Percentiles rank a stretch among this genome's conserved stretches.
Evolutionary conservation across 2,797 vertebrate species (phyloP).

Genomic region (Cebuella pygmaea): DNA sequence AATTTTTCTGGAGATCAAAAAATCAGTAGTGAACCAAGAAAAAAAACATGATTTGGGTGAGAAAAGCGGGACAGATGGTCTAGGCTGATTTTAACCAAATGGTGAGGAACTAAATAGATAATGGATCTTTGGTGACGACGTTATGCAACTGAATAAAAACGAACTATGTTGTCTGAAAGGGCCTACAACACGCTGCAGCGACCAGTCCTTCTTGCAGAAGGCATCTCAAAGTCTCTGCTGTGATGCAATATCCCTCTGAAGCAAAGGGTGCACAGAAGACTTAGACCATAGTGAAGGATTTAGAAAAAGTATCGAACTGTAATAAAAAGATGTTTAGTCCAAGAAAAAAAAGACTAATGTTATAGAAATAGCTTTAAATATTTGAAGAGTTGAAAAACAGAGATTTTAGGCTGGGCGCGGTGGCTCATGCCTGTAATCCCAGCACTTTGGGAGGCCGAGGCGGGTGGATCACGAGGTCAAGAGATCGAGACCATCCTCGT

Average conservation of each 20-base stretch:
- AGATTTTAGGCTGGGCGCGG: background rate
- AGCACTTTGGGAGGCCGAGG: too few species aligned
- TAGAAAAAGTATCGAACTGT: constrained; percentile 19
- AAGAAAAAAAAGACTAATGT: background rate
- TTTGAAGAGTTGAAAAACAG: background rate
- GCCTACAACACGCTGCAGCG: background rate
- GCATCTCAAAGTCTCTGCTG: background rate
- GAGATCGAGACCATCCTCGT: too few species aligned
- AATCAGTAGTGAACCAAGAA: constrained; percentile 24
- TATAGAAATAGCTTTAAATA: background rate
- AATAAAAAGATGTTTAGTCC: background rate
- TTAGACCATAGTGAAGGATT: background rate
- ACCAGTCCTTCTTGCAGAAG: background rate
- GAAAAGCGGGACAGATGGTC: constrained; percentile 18
- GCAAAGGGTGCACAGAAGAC: background rate
- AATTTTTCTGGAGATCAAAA: constrained; percentile 32
- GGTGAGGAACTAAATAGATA: background rate
- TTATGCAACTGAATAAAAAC: background rate
- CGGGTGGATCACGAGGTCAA: too few species aligned
- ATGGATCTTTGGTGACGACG: background rate
- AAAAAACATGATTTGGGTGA: constrained; percentile 11
- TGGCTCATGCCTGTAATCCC: too few species aligned
- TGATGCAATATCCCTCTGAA: background rate
- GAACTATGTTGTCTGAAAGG: constrained; percentile 31
- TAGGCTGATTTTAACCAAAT: constrained; percentile 30